Conservation (phyloP, 2,113 vertebrate genomes). For the Vicugna pacos region DNA sequence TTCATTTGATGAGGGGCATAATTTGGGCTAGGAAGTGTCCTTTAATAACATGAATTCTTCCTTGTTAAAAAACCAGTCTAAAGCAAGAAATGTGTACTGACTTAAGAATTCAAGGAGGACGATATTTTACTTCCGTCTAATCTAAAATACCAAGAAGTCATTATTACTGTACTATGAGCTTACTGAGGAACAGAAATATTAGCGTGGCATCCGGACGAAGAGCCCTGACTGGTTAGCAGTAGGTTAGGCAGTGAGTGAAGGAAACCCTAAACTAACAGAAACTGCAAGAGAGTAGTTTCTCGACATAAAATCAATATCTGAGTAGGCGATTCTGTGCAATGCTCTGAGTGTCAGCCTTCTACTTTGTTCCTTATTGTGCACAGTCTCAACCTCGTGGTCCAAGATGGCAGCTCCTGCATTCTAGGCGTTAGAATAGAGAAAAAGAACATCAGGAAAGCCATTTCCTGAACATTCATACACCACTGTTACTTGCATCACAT, state of each 20-base stretch:
- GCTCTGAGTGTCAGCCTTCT: neutral
- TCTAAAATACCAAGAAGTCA: neutral
- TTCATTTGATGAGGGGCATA: constrained; percentile 51
- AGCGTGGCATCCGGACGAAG: neutral
- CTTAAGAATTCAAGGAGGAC: constrained; percentile 42
- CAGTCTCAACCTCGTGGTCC: neutral
- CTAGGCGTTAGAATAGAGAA: neutral
- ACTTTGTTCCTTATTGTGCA: neutral
- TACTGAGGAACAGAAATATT: neutral
- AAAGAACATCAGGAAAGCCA: neutral
- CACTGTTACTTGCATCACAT: neutral
- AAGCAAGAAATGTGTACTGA: constrained; percentile 9
- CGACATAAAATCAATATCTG: neutral
- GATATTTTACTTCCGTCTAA: constrained; percentile 27
- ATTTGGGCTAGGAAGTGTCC: neutral
- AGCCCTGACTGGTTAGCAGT: neutral
- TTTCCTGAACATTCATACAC: neutral
- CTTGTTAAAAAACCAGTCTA: constrained; percentile 13
- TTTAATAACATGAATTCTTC: constrained; percentile 27
- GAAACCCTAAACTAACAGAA: neutral
- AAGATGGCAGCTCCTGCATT: neutral
- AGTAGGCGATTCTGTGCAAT: neutral
- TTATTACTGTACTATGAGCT: neutral
- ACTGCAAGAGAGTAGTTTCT: neutral
- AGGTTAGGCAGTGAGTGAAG: neutral